Percentiles rank a stretch among this genome's conserved stretches.
phyloP scores from a whole-genome alignment of 2,113 vertebrate genomes.

The Pterocles gutturalis region DNA sequence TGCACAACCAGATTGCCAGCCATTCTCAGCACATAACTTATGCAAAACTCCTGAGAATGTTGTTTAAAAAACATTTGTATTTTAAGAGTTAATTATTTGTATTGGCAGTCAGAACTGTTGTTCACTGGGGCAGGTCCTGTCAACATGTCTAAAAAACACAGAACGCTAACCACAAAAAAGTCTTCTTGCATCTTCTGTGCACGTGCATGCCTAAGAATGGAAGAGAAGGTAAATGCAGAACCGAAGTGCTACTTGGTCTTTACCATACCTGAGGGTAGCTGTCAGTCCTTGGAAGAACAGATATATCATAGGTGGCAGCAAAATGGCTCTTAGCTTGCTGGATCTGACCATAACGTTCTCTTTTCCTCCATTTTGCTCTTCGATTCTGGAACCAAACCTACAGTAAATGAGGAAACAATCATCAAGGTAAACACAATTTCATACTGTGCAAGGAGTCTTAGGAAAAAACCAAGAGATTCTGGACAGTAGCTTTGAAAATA shows the following conservation, averaged over 20 bases:
- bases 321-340: conserved; percentile 97
- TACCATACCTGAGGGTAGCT: conserved; percentile 90
- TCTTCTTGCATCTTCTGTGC: neutral
- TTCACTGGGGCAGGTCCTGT: neutral
- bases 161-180: neutral
- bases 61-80: neutral
- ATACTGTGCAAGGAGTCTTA: neutral
- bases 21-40: neutral
- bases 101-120: neutral
- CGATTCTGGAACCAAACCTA: conserved; percentile 99
- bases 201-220: neutral
- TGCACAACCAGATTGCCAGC: neutral
- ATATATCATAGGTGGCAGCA: conserved; percentile 94
- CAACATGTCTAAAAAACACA: neutral
- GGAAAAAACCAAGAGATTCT: neutral
- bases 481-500: neutral
- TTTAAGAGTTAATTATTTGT: neutral
- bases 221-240: neutral
- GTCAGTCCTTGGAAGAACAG: conserved; percentile 92
- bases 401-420: neutral
- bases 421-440: neutral
- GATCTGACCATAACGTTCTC: conserved; percentile 96
- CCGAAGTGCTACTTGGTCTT: conserved; percentile 12
- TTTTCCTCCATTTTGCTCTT: conserved; percentile 97
- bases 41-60: neutral